phyloP scores from a whole-genome alignment of 2,888 invertebrate genomes.

The Drosophila vallismaia region DNA sequence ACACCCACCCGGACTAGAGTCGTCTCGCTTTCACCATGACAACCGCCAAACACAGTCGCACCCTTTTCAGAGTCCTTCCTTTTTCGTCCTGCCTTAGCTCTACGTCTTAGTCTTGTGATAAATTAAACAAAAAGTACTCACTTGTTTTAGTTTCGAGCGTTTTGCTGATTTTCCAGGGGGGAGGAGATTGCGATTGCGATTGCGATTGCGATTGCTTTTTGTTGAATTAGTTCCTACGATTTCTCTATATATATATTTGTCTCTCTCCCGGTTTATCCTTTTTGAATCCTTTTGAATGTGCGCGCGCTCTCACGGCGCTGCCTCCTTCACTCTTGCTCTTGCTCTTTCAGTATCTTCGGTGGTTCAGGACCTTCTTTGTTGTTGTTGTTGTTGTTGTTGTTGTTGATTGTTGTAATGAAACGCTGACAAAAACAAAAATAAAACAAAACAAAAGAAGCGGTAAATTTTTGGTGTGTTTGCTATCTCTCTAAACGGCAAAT shows the following conservation, averaged over 20 bases:
- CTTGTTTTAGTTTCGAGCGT: constrained; percentile 59
- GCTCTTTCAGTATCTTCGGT: constrained; percentile 27
- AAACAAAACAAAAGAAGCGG: constrained; percentile 51
- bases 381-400: constrained; percentile 20
- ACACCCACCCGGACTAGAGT: constrained; percentile 21
- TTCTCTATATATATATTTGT: constrained; percentile 6
- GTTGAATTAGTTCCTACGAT: constrained; percentile 36
- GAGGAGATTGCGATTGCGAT: constrained; percentile 31
- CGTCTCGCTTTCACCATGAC: constrained; percentile 32
- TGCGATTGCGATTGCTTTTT: constrained; percentile 41
- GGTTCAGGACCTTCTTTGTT: constrained; percentile 37
- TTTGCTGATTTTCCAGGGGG: constrained; percentile 20
- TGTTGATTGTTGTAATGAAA: constrained; percentile 44
- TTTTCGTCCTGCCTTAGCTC: constrained; percentile 21
- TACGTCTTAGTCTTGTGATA: background rate
- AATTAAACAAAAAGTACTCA: constrained; percentile 55
- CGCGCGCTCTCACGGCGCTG: constrained; percentile 72
- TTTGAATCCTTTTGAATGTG: constrained; percentile 46
- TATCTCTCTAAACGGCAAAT: constrained; percentile 39
- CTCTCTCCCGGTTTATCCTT: constrained; percentile 17
- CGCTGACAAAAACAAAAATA: constrained; percentile 57
- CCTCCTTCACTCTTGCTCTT: constrained; percentile 28
- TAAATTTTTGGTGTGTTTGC: constrained; percentile 40
- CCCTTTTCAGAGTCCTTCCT: constrained; percentile 17
- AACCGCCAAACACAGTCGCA: constrained; percentile 16